phyloP scores from a whole-genome alignment of 2,113 vertebrate species.

The Ahaetulla prasina region DNA sequence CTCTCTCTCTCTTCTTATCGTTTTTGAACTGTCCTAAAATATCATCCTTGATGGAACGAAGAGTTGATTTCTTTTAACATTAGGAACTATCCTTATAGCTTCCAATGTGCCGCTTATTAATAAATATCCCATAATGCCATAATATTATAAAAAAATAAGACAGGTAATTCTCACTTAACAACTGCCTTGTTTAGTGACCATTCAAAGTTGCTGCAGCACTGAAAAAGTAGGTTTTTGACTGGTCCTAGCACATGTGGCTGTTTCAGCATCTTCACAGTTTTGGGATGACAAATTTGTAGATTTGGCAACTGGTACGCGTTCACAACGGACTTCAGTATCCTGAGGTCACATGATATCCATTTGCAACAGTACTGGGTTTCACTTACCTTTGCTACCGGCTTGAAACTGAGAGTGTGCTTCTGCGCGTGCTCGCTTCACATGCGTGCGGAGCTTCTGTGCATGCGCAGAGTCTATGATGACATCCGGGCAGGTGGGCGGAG shows the following conservation, averaged over 20 bases:
- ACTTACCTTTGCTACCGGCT: too few relatives aligned
- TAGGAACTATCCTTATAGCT: background rate
- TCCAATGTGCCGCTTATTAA: background rate
- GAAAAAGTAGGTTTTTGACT: background rate
- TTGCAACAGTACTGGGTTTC: too few relatives aligned
- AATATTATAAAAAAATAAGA: background rate
- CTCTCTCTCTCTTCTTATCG: too few relatives aligned
- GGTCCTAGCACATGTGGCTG: background rate
- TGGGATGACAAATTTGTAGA: background rate
- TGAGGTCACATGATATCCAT: background rate
- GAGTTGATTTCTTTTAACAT: background rate
- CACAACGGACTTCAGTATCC: background rate
- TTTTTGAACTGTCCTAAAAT: background rate
- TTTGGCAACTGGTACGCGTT: background rate
- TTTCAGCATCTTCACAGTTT: background rate
- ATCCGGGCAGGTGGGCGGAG: too few relatives aligned
- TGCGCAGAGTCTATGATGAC: too few relatives aligned
- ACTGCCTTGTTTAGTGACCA: background rate
- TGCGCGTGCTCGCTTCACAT: too few relatives aligned
- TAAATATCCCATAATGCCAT: background rate
- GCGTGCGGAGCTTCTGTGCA: too few relatives aligned
- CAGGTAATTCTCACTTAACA: background rate
- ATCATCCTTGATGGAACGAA: background rate
- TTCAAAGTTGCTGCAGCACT: background rate
- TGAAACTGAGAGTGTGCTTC: too few relatives aligned